Evolutionary conservation across 92 coral and sea anemone species (phyloP), one percentile per base, ranked within the genome.

Genomic region (Isaurus tuberculatus): DNA sequence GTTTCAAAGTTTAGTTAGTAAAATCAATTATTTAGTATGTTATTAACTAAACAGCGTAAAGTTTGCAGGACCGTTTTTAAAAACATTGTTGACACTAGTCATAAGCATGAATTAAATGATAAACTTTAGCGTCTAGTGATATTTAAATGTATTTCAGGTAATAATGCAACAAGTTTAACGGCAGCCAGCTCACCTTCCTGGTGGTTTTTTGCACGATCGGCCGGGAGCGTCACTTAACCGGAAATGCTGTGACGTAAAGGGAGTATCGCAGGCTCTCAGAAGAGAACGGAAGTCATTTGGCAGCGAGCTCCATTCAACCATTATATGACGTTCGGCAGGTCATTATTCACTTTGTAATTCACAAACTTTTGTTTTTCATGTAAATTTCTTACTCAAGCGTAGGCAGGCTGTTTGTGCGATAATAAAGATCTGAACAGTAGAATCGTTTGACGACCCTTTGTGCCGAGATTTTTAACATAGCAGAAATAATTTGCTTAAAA

Each of bases 291-390:
- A 72, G 34, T 15, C 28, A 26, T 44, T 15, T 42, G 46, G 46
- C 19, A 32, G 46, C 51, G 36, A 10, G 65, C 44, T 65, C 31
- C 31, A 55, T 31, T 57, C 26, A 23, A 49, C 7, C 8, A n/a
- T n/a, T n/a, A 19, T 16, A 73, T 75, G 77, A 71, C 77, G 77
- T 40, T 25, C 31, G 40, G 9, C 14, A 20, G 19, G 8, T 55
- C 5, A 55, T 55, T 51, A 51, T 51, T 51, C 60, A 15, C 60
- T 17, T 51, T 16, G 5, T 2, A 16, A 16, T 55, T 71, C 57
- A 37, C 33, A 33, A 58, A 77, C 67, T 77, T 77, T 77, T 57
- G 51, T 20, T 26, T 31, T 51, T 74, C 81, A 75, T 29, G 51
- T 30, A 70, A 26, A 70, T 63, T 63, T 63, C 20, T 25, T 6